Percentiles rank a stretch among this genome's conserved stretches.
These are phyloP conservation scores for Himalopsyche tibetana DNA, from an alignment of 2,888 invertebrate species.

Conservation along the genomic window DNA sequence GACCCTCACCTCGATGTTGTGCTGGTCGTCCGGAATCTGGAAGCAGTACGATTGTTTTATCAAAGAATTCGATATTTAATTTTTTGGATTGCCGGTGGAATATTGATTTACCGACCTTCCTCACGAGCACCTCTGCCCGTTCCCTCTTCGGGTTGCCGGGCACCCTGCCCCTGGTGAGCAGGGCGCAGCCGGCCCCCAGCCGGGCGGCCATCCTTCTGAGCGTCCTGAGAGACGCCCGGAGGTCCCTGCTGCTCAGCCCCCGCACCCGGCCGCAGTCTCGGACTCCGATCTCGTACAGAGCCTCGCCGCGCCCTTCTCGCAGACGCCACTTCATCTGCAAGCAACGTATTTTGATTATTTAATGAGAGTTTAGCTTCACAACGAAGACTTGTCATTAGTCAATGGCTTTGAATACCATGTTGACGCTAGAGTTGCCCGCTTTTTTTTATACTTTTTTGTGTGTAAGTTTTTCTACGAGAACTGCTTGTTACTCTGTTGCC, in stretches of 20 bases:
- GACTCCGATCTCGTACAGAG: slow-evolving; percentile 98
- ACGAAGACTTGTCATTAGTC: too few species aligned
- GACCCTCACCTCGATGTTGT: slow-evolving; percentile 91
- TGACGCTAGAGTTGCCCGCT: too few species aligned
- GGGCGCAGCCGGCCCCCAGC: slow-evolving; percentile 84
- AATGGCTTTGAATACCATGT: too few species aligned
- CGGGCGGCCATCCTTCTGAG: slow-evolving; percentile 92
- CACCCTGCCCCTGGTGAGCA: slow-evolving; percentile 67
- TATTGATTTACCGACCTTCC: slow-evolving; percentile 79
- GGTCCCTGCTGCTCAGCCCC: slow-evolving; percentile 89
- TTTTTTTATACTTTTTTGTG: too few species aligned
- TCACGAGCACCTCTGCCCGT: slow-evolving; percentile 91
- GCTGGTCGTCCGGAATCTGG: slow-evolving; percentile 87
- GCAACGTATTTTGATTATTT: slow-evolving; percentile 37
- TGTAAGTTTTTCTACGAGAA: too few species aligned
- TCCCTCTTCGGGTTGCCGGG: slow-evolving; percentile 75
- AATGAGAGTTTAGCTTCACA: background rate
- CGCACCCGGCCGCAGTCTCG: slow-evolving; percentile 92
- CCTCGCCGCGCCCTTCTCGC: slow-evolving; percentile 96
- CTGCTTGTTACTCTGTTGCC: too few species aligned
- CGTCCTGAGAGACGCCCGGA: slow-evolving; percentile 91
- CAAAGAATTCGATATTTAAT: too few species aligned
- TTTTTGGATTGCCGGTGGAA: too few species aligned
- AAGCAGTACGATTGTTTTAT: background rate
- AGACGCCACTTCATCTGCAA: slow-evolving; percentile 96